Base-by-base conservation (phyloP, 2,888 invertebrate genomes). In the Hypena proboscidalis region DNA sequence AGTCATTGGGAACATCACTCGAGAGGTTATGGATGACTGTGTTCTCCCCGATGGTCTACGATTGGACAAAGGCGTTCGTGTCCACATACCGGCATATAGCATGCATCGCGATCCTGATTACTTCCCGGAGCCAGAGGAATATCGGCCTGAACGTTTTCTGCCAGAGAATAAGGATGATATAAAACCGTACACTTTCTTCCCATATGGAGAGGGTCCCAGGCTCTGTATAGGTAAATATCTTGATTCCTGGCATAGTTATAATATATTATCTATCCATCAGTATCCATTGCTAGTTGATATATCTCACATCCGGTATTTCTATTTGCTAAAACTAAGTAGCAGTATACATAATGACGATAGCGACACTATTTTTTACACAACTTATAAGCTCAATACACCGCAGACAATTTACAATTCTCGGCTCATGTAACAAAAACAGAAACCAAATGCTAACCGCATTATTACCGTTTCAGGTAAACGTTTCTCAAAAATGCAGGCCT, bases 401-500 rank as follows among this genome's bases (percentile, higher is more conserved):
- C n/a, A n/a, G n/a, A n/a, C n/a, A n/a, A n/a, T n/a, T n/a, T n/a
- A n/a, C n/a, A n/a, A n/a, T n/a, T n/a, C n/a, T n/a, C n/a, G n/a
- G n/a, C n/a, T n/a, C n/a, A n/a, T n/a, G n/a, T n/a, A n/a, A n/a
- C n/a, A n/a, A n/a, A n/a, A n/a, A n/a, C n/a, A n/a, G n/a, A n/a
- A n/a, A n/a, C n/a, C n/a, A 13, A 11, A 11, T 4, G 5, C 1
- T 4, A 1, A 10, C 5, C 10, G 8, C 7, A 9, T 30, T 10
- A 3, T 30, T 13, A 1, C 14, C 25, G n/a, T 66, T 68, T 5
- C 59, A 84, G 84, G 84, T 5, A 67, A 72, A 59, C 62, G 81
- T 1, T 78, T 84, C 37, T 70, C 80, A 1, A 75, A 71, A 52
- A 80, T 84, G 82, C 76, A 79, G 46, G 64, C 77, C 36, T 14